Conservation (phyloP, 1,140 invertebrate species). For the Papilio dardanus region DNA sequence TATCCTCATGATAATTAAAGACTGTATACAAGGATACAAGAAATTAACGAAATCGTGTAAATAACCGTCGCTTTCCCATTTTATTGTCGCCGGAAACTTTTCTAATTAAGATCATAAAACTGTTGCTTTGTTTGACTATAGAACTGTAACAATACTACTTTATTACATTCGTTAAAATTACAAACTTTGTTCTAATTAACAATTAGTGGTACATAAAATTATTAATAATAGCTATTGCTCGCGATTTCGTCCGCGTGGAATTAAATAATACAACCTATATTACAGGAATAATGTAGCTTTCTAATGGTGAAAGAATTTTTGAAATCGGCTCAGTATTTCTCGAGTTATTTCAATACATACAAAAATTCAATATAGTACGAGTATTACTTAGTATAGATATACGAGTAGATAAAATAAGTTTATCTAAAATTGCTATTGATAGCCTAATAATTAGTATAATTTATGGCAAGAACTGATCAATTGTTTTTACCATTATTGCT, state of each 20-base stretch:
- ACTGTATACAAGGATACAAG: not conserved
- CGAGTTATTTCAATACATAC: too few species aligned
- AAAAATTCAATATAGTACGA: too few species aligned
- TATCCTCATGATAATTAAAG: not conserved
- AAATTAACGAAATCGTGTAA: conserved; percentile 11
- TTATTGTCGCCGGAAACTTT: conserved; percentile 20
- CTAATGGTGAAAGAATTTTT: too few species aligned
- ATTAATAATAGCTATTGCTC: too few species aligned
- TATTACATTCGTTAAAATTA: not conserved
- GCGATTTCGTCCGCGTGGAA: too few species aligned
- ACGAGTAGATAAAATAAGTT: too few species aligned
- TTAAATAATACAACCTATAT: too few species aligned
- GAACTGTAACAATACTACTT: not conserved
- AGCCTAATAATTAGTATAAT: too few species aligned
- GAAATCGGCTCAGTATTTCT: too few species aligned
- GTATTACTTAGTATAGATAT: too few species aligned
- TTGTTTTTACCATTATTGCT: not conserved
- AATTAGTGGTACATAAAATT: not conserved
- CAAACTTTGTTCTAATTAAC: not conserved
- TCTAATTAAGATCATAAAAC: conserved; percentile 28
- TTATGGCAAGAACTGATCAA: not conserved
- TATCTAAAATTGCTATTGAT: too few species aligned
- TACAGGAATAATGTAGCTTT: too few species aligned
- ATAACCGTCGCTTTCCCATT: not conserved
- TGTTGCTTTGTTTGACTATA: conserved; percentile 28